Evolutionary conservation across 1,140 invertebrate species (phyloP).

Genomic region (Magallana gigas): DNA sequence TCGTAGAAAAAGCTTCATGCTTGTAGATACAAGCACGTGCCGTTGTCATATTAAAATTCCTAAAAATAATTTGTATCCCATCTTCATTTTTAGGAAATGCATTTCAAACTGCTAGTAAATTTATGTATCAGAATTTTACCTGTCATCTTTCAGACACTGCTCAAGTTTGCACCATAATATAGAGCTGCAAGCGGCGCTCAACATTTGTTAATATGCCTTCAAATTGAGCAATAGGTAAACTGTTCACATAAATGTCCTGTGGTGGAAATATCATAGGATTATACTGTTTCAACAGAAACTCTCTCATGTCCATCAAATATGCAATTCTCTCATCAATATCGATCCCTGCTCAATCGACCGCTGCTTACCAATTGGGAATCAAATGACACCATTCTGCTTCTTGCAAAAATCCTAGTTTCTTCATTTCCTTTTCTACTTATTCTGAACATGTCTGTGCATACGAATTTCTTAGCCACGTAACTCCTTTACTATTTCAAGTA

Average conservation of each 20-base stretch:
- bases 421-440: not conserved
- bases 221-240: slow-evolving; percentile 47
- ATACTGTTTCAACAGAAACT: slow-evolving; percentile 4
- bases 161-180: slow-evolving; percentile 4
- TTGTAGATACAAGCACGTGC: not conserved
- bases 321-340: not conserved
- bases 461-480: slow-evolving; percentile 30
- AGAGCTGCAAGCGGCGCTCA: slow-evolving; percentile 25
- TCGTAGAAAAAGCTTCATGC: not conserved
- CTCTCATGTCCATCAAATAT: slow-evolving; percentile 1
- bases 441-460: slow-evolving; percentile 8
- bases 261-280: not conserved
- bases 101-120: not conserved
- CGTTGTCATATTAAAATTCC: not conserved
- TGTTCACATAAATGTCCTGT: slow-evolving; percentile 10
- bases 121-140: not conserved
- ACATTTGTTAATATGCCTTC: slow-evolving; percentile 14
- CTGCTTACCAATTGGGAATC: not conserved
- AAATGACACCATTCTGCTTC: slow-evolving; percentile 18
- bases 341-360: not conserved
- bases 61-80: not conserved
- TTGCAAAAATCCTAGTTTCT: not conserved
- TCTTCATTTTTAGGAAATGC: not conserved
- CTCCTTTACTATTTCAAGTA: slow-evolving; percentile 1
- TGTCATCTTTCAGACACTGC: not conserved